Conservation (phyloP, 2,797 vertebrate genomes). For the Sciaenops ocellatus region DNA sequence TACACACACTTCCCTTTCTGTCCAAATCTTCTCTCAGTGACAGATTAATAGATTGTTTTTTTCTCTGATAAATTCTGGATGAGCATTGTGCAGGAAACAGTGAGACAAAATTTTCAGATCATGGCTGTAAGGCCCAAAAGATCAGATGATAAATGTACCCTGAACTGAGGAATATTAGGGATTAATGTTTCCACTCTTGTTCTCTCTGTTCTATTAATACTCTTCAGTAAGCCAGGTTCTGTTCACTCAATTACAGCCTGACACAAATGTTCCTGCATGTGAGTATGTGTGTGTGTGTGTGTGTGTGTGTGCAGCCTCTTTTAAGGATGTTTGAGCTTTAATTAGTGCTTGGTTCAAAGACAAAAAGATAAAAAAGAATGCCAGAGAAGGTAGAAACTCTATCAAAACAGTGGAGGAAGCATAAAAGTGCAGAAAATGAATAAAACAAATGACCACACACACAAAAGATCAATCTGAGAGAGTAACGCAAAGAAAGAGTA, state of each 20-base stretch:
- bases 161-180: conserved; percentile 53
- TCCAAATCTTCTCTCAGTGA: conserved; percentile 11
- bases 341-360: conserved; percentile 50
- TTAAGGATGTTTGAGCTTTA: conserved; percentile 47
- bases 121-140: conserved; percentile 36
- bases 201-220: conserved; percentile 73
- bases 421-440: conserved; percentile 9
- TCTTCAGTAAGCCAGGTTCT: conserved; percentile 60
- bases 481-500: neutral
- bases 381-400: conserved; percentile 3
- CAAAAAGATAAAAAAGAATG: conserved; percentile 19
- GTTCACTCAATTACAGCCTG: conserved; percentile 70
- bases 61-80: conserved; percentile 31
- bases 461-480: neutral
- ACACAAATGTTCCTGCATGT: conserved; percentile 52
- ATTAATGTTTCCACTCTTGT: conserved; percentile 65
- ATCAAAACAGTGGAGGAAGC: neutral
- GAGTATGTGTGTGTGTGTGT: conserved; percentile 15
- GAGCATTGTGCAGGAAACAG: conserved; percentile 38
- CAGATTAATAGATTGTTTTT: neutral
- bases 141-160: conserved; percentile 50
- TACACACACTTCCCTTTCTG: conserved; percentile 27
- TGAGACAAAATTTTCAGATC: conserved; percentile 35
- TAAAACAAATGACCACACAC: neutral
- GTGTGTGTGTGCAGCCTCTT: conserved; percentile 23